phyloP scores from a whole-genome alignment of 2,113 vertebrate species.

The Tringa solitaria region DNA sequence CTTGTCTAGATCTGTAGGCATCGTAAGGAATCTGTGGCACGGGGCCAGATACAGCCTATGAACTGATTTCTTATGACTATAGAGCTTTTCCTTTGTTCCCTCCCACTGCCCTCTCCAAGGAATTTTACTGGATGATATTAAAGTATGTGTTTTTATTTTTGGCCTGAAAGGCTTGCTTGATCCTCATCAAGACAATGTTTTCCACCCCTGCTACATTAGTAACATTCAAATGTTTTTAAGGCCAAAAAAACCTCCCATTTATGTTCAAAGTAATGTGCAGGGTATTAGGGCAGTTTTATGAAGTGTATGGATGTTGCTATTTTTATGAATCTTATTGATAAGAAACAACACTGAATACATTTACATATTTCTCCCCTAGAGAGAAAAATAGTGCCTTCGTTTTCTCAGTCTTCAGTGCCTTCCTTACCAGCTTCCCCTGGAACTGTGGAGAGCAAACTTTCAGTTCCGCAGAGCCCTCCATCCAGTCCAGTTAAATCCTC shows the following conservation, averaged over 20 bases:
- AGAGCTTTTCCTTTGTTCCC: neutral
- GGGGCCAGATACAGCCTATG: neutral
- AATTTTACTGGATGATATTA: neutral
- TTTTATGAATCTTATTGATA: neutral
- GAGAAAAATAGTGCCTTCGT: slow-evolving; percentile 95
- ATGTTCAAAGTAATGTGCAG: neutral
- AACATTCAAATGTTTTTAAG: neutral
- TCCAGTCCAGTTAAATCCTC: slow-evolving; percentile 78
- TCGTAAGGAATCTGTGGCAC: neutral
- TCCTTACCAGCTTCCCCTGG: slow-evolving; percentile 79
- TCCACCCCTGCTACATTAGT: neutral
- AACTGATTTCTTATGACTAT: neutral
- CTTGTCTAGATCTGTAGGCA: neutral
- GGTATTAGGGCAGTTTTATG: neutral
- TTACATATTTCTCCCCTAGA: slow-evolving; percentile 70
- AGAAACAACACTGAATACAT: neutral
- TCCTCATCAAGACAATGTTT: neutral
- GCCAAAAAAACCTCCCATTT: fast-evolving
- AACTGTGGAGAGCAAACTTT: slow-evolving; percentile 76
- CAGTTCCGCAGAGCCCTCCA: slow-evolving; percentile 76
- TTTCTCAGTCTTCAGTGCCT: slow-evolving; percentile 89
- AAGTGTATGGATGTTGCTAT: neutral
- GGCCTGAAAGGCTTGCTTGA: neutral
- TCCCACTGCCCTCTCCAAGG: neutral
- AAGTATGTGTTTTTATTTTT: neutral